Evolutionary conservation across 1,140 invertebrate species (phyloP), one percentile per base, ranked within the genome.

Genomic region (Himalopsyche phryganea): DNA sequence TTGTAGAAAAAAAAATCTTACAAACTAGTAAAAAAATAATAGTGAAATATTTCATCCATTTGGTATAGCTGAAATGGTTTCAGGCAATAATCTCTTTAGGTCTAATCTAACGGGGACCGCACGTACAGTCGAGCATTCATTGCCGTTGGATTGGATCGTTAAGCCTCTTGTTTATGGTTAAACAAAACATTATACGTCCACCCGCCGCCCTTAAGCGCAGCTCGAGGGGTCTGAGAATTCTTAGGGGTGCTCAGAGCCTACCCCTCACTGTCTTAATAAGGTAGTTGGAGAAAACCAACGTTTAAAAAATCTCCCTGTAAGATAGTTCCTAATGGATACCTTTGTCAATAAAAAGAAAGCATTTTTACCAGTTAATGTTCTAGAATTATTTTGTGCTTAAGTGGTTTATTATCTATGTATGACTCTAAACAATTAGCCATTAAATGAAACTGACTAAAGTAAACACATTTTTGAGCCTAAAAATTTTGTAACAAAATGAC

Each of bases 51-150:
- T 28, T 28, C 9, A 3, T 40, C 28, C n/a, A 23, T 19, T 38
- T 40, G 44, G 52, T 54, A 45, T 35, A 33, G 53, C 48, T 48
- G 18, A 48, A 56, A 56, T 48, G 48, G 53, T 58, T 50, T 62
- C 60, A 47, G 49, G 60, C 55, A 56, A 62, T 62, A 62, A 62
- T 62, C 60, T 62, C 54, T 58, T 62, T 53, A 62, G 60, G 60
- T 62, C 53, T 62, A 62, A 62, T 62, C 60, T 62, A 57, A 47
- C 45, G 40, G 51, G 53, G 53, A 61, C 60, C 60, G 56, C 51
- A 58, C 60, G 60, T 63, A 58, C 50, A n/a, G 32, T 38, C 38
- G 50, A 44, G 40, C 60, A 58, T 58, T 58, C 60, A 58, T 58
- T 58, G 60, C 55, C 60, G 50, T 58, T 63, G 53, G 56, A 63